Evolutionary conservation across 2,113 vertebrate genomes (phyloP).

Genomic region (Cricetomys ansorgei): DNA sequence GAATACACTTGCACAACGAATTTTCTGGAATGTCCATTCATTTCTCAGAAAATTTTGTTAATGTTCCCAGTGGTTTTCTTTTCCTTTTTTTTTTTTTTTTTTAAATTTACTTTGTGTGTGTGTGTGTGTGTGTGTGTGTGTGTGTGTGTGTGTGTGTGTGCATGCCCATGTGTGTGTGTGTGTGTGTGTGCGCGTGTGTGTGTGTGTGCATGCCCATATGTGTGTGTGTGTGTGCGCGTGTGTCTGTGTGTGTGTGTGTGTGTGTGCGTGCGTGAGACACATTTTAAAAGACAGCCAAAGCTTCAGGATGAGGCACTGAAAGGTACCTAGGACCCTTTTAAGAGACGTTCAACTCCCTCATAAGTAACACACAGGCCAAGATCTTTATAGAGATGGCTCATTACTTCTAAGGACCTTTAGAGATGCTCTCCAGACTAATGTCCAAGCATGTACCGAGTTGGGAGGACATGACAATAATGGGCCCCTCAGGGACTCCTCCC

Average conservation of each 20-base stretch:
- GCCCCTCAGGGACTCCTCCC: constrained; percentile 23
- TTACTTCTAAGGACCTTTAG: constrained; percentile 65
- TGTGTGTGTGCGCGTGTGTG: neutral
- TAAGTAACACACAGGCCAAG: constrained; percentile 61
- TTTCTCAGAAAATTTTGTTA: constrained; percentile 41
- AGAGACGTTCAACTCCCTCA: neutral
- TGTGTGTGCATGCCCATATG: no score
- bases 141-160: neutral
- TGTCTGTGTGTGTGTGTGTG: neutral
- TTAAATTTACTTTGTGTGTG: neutral
- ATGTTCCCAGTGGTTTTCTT: constrained; percentile 14
- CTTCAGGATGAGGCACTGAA: constrained; percentile 21
- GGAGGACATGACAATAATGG: constrained; percentile 22
- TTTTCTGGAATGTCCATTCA: constrained; percentile 29
- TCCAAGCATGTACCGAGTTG: constrained; percentile 36
- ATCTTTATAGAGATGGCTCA: constrained; percentile 65
- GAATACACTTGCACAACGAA: neutral
- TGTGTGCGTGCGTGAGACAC: neutral
- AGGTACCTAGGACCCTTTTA: constrained; percentile 34
- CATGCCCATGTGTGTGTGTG: neutral
- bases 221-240: neutral
- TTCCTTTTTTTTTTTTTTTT: neutral
- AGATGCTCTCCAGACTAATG: constrained; percentile 50
- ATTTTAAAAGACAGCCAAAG: constrained; percentile 25
- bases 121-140: neutral